Base-by-base conservation (phyloP, 2,113 vertebrate species). In the Speoplatyrhinus poulsoni region DNA sequence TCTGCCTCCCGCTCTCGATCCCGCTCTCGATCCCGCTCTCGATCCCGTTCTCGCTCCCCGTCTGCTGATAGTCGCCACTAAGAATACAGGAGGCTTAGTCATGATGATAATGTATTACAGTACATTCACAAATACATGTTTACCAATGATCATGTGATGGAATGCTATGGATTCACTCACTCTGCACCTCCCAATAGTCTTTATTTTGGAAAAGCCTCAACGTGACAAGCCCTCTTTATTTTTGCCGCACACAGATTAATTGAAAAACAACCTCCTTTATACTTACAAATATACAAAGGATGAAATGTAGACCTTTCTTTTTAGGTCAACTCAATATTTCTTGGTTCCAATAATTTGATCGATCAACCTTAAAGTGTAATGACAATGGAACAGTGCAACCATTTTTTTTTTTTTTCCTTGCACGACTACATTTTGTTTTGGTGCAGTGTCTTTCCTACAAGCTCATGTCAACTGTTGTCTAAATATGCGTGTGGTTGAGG, bases 1-100 rank as follows among this genome's bases (percentile, higher is more conserved):
- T 90, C 82, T 76, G 89, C 82, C 77, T 93, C 89, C 5, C 91
- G 92, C 0, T 92, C 93, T 12, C 66, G 50, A 0, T 67, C 72
- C 6, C 47, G 56, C 2, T 94, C 93, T 3, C 93, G 91, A 32
- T 95, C 95, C 19, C 91, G 91, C 1, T 94, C 94, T 26, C 93
- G 93, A 4, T 95, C 95, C 4, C 82, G 93, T 4, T 95, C 95
- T 0, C 85, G 92, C 47, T 95, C 95, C 63, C 95, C 90, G 70
- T 97, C 96, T 60, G 92, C 93, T 65, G 95, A 96, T 87, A 96
- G 95, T 90, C 94, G 95, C 86, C 94, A 94, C 87, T 98, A 94
- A 95, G 10, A 11, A 3, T 15, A 15, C 46, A 15, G 10, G 46
- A 10, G 12, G 33, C 17, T 16, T 16, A 17, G 53, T 6, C 6